Evolutionary conservation across 2,797 vertebrate species (phyloP), one percentile per base, ranked within the genome.

Genomic region (Coracias cyanogaster): DNA sequence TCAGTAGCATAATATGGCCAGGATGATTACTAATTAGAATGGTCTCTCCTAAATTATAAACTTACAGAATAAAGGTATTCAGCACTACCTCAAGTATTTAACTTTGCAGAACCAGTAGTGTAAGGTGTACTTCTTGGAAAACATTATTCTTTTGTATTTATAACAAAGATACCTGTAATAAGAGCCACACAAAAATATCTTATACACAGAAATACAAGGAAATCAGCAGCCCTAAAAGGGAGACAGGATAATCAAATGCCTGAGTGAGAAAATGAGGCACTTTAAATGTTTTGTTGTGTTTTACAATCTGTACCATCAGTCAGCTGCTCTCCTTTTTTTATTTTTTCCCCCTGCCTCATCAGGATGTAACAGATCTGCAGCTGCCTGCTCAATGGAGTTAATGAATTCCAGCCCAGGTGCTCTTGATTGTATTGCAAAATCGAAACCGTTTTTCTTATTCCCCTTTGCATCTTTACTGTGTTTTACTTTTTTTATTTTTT

Each of bases 351-450:
- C 9, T 33, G 9, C 19, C 45, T 94, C 80, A 64, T 85, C 79
- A 86, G 51, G 43, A 52, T 61, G 51, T 60, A 88, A 52, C 46
- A 86, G 67, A 89, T 79, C 71, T 43, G 76, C 85, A 96, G 48
- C 62, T 90, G 58, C 70, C 89, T 87, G 33, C 54, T 89, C 88
- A 94, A 31, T 71, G 16, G 62, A 93, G 52, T 65, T 41, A 94
- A 91, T 89, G 49, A 80, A 95, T 97, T 87, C 69, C 55, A 82
- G 41, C 45, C 82, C 41, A 83, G 89, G 73, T 97, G 61, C 25
- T 92, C 41, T 64, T 81, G 45, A 82, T 88, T 84, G 33, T 71
- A 87, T 57, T 79, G 52, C 15, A 46, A 52, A 82, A 94, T 74
- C 4, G 15, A 91, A 77, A 39, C 9, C 4, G 10, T 65, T 67